A percentile compares a stretch with the other conserved stretches of the same genome.
phyloP scores from a whole-genome alignment of 2,888 invertebrate species.

The Cheilosia grossa region DNA sequence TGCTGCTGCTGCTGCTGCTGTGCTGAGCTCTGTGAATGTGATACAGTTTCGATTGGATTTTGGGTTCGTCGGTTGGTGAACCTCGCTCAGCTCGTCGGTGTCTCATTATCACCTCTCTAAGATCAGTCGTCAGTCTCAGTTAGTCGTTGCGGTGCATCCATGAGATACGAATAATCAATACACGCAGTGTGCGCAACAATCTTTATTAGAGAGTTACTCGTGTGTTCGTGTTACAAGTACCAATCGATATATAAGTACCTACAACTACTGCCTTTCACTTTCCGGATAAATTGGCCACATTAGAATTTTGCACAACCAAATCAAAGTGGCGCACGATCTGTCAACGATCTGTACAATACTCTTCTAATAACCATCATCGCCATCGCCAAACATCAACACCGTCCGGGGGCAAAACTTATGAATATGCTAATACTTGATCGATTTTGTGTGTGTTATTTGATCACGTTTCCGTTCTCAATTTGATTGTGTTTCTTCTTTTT shows the following conservation, averaged over 20 bases:
- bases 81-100: conserved; percentile 59
- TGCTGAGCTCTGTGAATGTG: conserved; percentile 55
- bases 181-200: conserved; percentile 34
- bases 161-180: conserved; percentile 66
- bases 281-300: conserved; percentile 43
- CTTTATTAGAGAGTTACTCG: conserved; percentile 55
- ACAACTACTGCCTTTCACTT: conserved; percentile 56
- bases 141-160: conserved; percentile 71
- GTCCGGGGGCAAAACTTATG: conserved; percentile 66
- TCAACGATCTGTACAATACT: conserved; percentile 58
- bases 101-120: conserved; percentile 74
- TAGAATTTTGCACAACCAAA: conserved; percentile 9
- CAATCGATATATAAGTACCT: background rate
- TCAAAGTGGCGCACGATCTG: conserved; percentile 54
- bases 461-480: conserved; percentile 58
- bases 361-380: conserved; percentile 64
- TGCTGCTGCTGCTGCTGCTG: conserved; percentile 21
- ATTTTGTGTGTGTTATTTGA: conserved; percentile 45
- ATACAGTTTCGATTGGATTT: conserved; percentile 74
- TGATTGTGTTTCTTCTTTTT: conserved; percentile 19
- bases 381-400: background rate
- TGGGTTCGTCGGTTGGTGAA: conserved; percentile 60
- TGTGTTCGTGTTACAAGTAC: conserved; percentile 49
- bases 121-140: conserved; percentile 72
- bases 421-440: conserved; percentile 74